A percentile compares a stretch with the other conserved stretches of the same genome.
These are phyloP conservation scores for Lithophane semibrunnea DNA, from an alignment of 2,888 invertebrate species.

Conservation along the genomic window DNA sequence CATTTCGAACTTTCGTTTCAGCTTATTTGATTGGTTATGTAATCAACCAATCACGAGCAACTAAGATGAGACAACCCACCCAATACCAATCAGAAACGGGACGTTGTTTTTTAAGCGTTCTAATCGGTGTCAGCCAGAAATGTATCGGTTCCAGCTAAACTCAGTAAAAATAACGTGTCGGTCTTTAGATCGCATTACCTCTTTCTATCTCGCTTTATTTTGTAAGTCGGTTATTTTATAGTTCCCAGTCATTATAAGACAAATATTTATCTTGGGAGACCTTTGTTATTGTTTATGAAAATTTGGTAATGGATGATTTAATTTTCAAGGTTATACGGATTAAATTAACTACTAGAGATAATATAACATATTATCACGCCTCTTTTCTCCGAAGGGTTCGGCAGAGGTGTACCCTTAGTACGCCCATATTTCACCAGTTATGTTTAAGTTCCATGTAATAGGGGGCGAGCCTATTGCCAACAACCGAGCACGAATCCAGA, in stretches of 20 bases:
- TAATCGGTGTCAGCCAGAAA: constrained; percentile 9
- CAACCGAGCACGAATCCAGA: not conserved
- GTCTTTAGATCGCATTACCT: constrained; percentile 17
- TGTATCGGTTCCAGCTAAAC: constrained; percentile 25
- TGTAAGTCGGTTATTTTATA: constrained; percentile 12
- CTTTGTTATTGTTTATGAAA: constrained; percentile 47
- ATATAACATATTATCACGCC: not conserved
- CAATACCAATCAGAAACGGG: not conserved
- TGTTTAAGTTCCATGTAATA: not conserved
- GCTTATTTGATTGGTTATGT: not conserved
- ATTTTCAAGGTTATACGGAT: constrained; percentile 30
- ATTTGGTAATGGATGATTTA: not conserved
- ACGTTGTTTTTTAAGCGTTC: constrained; percentile 20
- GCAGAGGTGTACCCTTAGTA: not conserved
- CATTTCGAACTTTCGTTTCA: not conserved
- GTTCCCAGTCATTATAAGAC: constrained; percentile 4
- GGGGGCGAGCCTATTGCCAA: not conserved
- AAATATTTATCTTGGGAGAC: constrained; percentile 33
- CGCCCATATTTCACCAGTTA: not conserved
- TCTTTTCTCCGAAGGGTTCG: not conserved
- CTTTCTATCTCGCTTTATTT: not conserved
- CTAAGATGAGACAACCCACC: not conserved
- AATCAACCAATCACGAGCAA: not conserved
- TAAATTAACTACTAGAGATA: too few relatives aligned
- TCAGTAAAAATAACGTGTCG: constrained; percentile 35